Conservation (phyloP, 2,113 vertebrate genomes). For the Rhabdomys dilectus region DNA sequence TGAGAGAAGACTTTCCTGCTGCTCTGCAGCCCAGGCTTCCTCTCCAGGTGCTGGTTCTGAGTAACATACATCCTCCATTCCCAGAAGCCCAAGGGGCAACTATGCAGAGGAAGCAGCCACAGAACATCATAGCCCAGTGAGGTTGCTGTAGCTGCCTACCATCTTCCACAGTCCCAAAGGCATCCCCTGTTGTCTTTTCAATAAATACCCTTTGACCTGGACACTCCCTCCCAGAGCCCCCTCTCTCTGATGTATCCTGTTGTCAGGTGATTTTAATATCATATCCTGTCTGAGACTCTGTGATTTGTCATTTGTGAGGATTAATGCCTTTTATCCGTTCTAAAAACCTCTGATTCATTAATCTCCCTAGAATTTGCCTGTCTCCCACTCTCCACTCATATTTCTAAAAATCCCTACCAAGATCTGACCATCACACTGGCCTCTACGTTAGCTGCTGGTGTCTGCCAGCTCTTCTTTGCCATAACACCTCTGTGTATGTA, state of each 20-base stretch:
- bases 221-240: background rate
- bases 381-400: rapidly evolving
- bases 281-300: constrained; percentile 25
- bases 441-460: rapidly evolving
- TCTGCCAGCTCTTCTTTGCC: background rate
- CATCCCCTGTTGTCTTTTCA: background rate
- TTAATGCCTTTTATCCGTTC: background rate
- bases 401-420: background rate
- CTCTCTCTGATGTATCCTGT: background rate
- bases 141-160: rapidly evolving
- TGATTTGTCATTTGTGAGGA: constrained; percentile 17
- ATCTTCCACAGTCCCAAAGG: too few species aligned
- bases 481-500: background rate
- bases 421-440: rapidly evolving
- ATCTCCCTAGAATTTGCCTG: background rate
- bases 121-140: rapidly evolving
- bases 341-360: background rate
- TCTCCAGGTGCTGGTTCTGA: background rate
- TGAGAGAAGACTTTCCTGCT: background rate
- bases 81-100: too few species aligned
- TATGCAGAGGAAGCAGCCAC: background rate
- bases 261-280: background rate
- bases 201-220: background rate
- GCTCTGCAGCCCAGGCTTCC: rapidly evolving
- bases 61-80: rapidly evolving